Percentiles rank a stretch among this genome's conserved stretches.
Conservation (phyloP, 2,113 vertebrate species). For the Clarias batrachus region DNA sequence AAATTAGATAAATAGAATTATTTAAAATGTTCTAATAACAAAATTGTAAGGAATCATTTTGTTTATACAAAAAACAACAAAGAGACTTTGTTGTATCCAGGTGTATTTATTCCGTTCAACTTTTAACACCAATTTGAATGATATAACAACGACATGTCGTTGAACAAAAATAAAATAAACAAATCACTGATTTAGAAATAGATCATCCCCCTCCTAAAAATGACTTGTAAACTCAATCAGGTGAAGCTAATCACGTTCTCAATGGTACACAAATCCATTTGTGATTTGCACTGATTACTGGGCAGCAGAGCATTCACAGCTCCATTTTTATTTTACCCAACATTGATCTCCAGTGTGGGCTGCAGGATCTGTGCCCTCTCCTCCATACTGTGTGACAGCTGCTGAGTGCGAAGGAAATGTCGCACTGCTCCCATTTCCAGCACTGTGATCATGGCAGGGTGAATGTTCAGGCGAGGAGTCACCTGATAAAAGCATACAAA, state of each 20-base stretch:
- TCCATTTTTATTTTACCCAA: conserved; percentile 72
- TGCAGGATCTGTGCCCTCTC: conserved; percentile 92
- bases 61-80: background rate
- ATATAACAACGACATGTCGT: too few relatives aligned
- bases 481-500: conserved; percentile 67
- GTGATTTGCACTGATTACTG: too few relatives aligned
- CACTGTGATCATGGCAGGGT: conserved; percentile 97
- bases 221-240: too few relatives aligned
- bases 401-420: conserved; percentile 95
- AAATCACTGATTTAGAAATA: too few relatives aligned
- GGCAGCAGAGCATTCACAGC: background rate
- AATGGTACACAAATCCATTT: too few relatives aligned
- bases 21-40: background rate
- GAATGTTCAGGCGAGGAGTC: conserved; percentile 88
- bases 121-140: too few relatives aligned
- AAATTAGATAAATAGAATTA: background rate
- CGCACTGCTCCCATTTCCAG: conserved; percentile 96
- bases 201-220: too few relatives aligned
- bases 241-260: too few relatives aligned
- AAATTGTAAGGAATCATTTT: background rate
- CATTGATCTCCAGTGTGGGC: conserved; percentile 94
- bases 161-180: too few relatives aligned
- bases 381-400: conserved; percentile 85
- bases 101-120: too few relatives aligned
- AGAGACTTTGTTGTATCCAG: too few relatives aligned